Base-by-base conservation (phyloP, 2,113 vertebrate species). In the Addax nasomaculatus region DNA sequence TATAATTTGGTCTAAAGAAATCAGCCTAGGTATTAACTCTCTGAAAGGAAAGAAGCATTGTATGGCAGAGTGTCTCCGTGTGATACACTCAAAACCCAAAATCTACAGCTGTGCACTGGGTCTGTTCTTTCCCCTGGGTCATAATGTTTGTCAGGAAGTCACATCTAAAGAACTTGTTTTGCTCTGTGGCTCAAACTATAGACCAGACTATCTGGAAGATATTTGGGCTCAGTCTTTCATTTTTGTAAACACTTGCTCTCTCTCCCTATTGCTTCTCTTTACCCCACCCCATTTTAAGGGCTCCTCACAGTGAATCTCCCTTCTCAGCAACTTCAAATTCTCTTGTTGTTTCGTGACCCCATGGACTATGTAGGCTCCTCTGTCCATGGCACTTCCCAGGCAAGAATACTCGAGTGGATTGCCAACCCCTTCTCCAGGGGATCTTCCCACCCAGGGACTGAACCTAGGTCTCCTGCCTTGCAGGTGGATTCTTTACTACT, bases 21-120 rank as follows among this genome's bases (percentile, higher is more conserved):
- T 25, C n/a, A 84, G 30, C 39, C 6, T 4, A 17, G 7, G 2
- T 79, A 29, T 76, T 43, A 84, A 76, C 6, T 86, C 53, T 67
- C 27, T 87, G 23, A 14, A 78, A 83, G 47, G 14, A 43, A 53
- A 11, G 39, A 17, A 43, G 30, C 3, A 49, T 23, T 39, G 2
- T 6, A 47, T 7, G 33, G 36, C 36, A 80, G 51, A 83, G 2
- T 45, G 62, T 70, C 62, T 51, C 49, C 33, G 5, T 7, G 3
- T 5, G 29, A n/a, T 7, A 27, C 23, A 60, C 13, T 29, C 25
- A 39, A 94, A 57, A 8, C 1, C 21, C 7, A 1, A 3, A 7
- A 7, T n/a, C 45, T 16, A 29, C 2, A 4, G 45, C 23, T 36
- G 33, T 15, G 23, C 14, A 0, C 0, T 6, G 10, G 36, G 33